A percentile compares a stretch with the other conserved stretches of the same genome.
Evolutionary conservation across 2,113 vertebrate genomes (phyloP).

Genomic region (Sciurus niger): DNA sequence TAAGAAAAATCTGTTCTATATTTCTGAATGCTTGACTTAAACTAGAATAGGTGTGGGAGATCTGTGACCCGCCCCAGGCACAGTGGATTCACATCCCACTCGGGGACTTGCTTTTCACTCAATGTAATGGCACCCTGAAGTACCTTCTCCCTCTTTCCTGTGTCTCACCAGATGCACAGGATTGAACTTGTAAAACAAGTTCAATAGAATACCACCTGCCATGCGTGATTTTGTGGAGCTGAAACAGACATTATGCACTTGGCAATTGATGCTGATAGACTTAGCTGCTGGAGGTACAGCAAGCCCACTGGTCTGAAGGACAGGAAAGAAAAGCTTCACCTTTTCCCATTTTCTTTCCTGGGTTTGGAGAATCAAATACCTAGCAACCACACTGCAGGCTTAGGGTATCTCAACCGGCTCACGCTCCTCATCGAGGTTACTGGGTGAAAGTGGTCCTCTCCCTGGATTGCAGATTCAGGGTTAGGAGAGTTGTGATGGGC

Average conservation of each 20-base stretch:
- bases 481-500: neutral
- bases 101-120: neutral
- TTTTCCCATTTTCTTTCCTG: conserved; percentile 10
- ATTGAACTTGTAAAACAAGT: neutral
- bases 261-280: neutral
- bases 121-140: neutral
- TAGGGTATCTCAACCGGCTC: neutral
- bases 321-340: neutral
- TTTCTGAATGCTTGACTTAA: neutral
- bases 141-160: neutral
- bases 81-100: neutral
- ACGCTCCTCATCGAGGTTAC: neutral
- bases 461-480: neutral
- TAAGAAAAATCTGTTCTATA: conserved; percentile 1
- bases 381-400: neutral
- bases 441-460: neutral
- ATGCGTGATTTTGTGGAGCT: neutral
- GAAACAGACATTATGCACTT: neutral
- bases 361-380: neutral
- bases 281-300: neutral
- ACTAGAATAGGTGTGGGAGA: neutral
- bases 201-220: neutral
- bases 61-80: neutral
- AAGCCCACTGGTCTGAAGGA: neutral
- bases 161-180: neutral